Evolutionary conservation across 2,113 vertebrate species (phyloP).

Genomic region (Lontra canadensis): DNA sequence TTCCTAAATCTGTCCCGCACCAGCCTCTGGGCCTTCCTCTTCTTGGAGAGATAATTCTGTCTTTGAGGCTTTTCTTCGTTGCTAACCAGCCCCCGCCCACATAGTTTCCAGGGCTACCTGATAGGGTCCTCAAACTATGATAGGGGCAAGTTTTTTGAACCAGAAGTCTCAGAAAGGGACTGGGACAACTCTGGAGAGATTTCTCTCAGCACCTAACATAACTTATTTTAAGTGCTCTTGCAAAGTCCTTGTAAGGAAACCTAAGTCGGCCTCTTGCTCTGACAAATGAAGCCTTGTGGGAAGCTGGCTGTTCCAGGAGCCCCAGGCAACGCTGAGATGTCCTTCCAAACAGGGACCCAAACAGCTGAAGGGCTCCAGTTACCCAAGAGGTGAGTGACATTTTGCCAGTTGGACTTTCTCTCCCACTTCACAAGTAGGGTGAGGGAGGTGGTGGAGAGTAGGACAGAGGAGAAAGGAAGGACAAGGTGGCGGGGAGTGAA

Average conservation of each 20-base stretch:
- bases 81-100: too few relatives aligned
- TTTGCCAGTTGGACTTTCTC: constrained; percentile 52
- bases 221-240: not conserved
- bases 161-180: not conserved
- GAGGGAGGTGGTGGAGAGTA: constrained; percentile 60
- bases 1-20: not conserved
- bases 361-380: constrained; percentile 86
- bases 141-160: not conserved
- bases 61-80: not conserved
- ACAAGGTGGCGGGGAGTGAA: not conserved
- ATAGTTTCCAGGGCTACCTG: not conserved
- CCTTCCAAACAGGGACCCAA: constrained; percentile 78
- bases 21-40: not conserved
- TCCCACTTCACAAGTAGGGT: not conserved
- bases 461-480: constrained; percentile 56
- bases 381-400: constrained; percentile 79
- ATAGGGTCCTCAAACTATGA: not conserved
- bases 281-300: constrained; percentile 65
- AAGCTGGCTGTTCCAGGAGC: constrained; percentile 30
- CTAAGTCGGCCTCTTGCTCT: constrained; percentile 35
- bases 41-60: not conserved
- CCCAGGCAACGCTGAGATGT: constrained; percentile 67
- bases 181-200: not conserved
- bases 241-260: constrained; percentile 37
- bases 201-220: not conserved